Evolutionary conservation across 2,113 vertebrate genomes (phyloP).

Genomic region (Aleadryas rufinucha): DNA sequence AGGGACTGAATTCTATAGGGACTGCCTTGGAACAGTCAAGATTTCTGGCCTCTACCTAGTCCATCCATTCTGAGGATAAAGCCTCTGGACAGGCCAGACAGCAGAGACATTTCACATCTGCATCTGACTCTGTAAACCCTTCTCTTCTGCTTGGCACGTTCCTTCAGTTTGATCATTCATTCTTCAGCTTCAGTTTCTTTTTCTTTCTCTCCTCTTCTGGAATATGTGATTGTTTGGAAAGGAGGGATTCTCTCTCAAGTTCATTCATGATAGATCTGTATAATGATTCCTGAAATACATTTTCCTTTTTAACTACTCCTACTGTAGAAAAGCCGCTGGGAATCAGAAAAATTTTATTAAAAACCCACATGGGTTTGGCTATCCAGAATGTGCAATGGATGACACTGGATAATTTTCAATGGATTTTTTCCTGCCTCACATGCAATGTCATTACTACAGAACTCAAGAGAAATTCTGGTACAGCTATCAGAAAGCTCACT

Average conservation of each 20-base stretch:
- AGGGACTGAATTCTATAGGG: background rate
- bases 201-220: background rate
- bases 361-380: accelerated
- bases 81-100: background rate
- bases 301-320: background rate
- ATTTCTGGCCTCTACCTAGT: background rate
- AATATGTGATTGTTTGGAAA: background rate
- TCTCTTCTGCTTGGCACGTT: background rate
- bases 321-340: background rate
- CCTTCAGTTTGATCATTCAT: background rate
- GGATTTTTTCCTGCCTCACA: background rate
- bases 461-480: background rate
- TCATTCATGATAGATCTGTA: background rate
- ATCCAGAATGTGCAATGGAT: background rate
- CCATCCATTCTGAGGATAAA: background rate
- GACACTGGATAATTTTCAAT: background rate
- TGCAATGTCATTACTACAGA: background rate
- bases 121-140: background rate
- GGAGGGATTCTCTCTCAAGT: background rate
- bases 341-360: background rate
- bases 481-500: background rate
- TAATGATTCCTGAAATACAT: background rate
- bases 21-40: background rate
- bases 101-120: background rate
- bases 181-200: background rate